Conservation (phyloP, 2,888 invertebrate species). For the Trichopria drosophilae region DNA sequence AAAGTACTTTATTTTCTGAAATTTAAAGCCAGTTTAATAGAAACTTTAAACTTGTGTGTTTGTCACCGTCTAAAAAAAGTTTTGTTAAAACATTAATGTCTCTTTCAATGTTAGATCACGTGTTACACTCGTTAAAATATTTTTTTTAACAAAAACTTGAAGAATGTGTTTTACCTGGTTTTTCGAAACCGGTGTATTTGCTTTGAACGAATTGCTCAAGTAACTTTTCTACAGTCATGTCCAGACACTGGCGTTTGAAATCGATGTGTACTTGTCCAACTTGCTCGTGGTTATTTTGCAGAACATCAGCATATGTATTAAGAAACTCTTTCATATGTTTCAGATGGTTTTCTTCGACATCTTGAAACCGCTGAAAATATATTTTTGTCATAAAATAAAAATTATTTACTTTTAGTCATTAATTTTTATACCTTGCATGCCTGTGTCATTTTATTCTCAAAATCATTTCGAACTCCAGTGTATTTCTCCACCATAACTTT, state of each 20-base stretch:
- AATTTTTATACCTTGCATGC: constrained; percentile 72
- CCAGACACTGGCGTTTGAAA: constrained; percentile 87
- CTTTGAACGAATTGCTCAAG: constrained; percentile 88
- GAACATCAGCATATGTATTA: constrained; percentile 81
- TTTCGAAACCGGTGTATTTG: constrained; percentile 91
- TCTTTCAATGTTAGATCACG: too few species aligned
- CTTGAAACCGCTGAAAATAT: constrained; percentile 78
- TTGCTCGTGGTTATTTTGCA: constrained; percentile 87
- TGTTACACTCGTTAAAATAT: too few species aligned
- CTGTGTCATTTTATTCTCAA: constrained; percentile 92
- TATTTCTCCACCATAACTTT: constrained; percentile 90
- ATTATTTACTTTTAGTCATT: constrained; percentile 2
- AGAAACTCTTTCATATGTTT: constrained; percentile 95
- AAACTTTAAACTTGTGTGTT: neutral
- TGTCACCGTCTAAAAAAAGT: too few species aligned
- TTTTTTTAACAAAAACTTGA: too few species aligned
- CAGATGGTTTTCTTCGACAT: constrained; percentile 89
- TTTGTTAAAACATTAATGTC: too few species aligned
- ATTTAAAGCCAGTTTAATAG: neutral
- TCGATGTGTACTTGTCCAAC: constrained; percentile 92
- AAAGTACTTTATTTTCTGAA: too few species aligned
- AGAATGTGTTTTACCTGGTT: constrained; percentile 73
- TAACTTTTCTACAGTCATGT: constrained; percentile 89
- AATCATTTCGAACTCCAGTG: constrained; percentile 85
- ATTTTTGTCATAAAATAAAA: constrained; percentile 19